Percentiles rank a stretch among this genome's conserved stretches.
phyloP scores from a whole-genome alignment of 2,797 vertebrate species.

The Sebastes taczanowskii region DNA sequence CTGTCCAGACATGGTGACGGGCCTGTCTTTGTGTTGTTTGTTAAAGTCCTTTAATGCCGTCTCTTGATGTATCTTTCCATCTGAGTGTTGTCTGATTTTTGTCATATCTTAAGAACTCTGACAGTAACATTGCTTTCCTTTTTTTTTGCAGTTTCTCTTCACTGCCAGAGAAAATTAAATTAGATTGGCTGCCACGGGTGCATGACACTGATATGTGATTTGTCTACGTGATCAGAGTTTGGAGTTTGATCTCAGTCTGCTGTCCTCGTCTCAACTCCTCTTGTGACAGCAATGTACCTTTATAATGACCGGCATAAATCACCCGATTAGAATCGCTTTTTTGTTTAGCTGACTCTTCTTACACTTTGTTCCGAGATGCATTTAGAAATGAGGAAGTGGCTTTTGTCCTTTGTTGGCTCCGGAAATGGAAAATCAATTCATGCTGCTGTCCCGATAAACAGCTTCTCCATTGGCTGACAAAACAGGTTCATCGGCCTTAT shows the following conservation, averaged over 20 bases:
- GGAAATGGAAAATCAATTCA: conserved; percentile 50
- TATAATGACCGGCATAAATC: conserved; percentile 45
- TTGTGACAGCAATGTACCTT: not conserved
- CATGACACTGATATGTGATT: conserved; percentile 26
- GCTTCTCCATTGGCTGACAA: conserved; percentile 13
- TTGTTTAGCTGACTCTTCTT: conserved; percentile 13
- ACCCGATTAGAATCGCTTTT: conserved; percentile 29
- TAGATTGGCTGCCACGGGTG: conserved; percentile 13
- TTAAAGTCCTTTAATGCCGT: not conserved
- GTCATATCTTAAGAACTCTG: not conserved
- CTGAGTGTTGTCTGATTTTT: not conserved
- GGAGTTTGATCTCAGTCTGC: conserved; percentile 8
- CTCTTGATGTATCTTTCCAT: not conserved
- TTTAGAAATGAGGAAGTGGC: conserved; percentile 26
- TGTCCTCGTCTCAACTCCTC: conserved; percentile 31
- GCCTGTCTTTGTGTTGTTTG: not conserved
- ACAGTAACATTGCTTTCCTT: not conserved
- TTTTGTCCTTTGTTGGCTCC: conserved; percentile 44
- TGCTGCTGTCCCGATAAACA: conserved; percentile 29
- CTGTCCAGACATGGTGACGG: not conserved
- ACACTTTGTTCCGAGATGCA: conserved; percentile 35
- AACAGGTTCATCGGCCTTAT: conserved; percentile 3
- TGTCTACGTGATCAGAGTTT: conserved; percentile 42
- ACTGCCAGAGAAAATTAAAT: conserved; percentile 35
- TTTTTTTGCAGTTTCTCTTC: conserved; percentile 3